These are phyloP conservation scores for Camponotus fellah DNA, from an alignment of 2,888 invertebrate genomes.

Conservation along the genomic window DNA sequence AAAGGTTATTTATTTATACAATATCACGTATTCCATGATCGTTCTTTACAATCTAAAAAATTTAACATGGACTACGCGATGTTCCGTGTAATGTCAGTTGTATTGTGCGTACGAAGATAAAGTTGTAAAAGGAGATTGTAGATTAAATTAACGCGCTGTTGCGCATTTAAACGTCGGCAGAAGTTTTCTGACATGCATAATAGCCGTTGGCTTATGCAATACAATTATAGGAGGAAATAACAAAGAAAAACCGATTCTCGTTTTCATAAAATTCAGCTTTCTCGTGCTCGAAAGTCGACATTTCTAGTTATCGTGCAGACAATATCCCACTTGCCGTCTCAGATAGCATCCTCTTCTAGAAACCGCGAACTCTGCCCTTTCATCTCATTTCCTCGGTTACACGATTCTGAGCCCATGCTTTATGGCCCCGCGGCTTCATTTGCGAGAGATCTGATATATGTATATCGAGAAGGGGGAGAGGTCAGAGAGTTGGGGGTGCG, in stretches of 20 bases:
- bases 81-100: background rate
- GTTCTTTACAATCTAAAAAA: background rate
- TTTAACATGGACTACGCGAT: background rate
- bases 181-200: constrained; percentile 3
- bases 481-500: background rate
- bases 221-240: background rate
- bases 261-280: constrained; percentile 7
- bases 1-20: background rate
- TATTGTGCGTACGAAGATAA: background rate
- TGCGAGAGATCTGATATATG: constrained; percentile 14
- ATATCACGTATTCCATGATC: background rate
- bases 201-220: background rate
- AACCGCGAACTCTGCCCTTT: constrained; percentile 60
- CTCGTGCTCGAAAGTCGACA: background rate
- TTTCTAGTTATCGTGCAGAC: constrained; percentile 29
- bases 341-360: constrained; percentile 3
- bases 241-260: background rate
- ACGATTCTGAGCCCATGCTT: constrained; percentile 47
- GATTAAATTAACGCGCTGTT: background rate
- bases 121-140: background rate
- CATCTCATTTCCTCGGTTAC: constrained; percentile 53
- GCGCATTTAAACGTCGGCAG: background rate
- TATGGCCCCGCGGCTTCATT: constrained; percentile 40
- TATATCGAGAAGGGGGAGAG: constrained; percentile 9
- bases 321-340: background rate